phyloP scores from a whole-genome alignment of 2,113 vertebrate genomes.

The Ceyx margarethae region DNA sequence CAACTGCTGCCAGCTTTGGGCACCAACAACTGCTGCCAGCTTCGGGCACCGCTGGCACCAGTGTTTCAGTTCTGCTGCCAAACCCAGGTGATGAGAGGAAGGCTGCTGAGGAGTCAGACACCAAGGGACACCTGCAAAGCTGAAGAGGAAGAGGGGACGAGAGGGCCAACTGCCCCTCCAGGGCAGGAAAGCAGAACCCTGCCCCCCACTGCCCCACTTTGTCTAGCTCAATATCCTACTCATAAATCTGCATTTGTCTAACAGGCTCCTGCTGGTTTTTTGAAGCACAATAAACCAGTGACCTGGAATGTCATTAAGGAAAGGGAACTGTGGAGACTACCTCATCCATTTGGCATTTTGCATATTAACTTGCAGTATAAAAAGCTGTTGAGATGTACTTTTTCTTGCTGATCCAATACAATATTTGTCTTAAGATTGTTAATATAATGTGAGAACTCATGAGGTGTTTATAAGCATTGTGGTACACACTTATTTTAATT shows the following conservation, averaged over 20 bases:
- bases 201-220: background rate
- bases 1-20: background rate
- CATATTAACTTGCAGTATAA: background rate
- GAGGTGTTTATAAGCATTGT: background rate
- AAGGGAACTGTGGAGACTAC: background rate
- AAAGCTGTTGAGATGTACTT: background rate
- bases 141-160: background rate
- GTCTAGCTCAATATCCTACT: background rate
- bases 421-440: background rate
- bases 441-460: background rate
- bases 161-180: background rate
- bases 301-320: conserved; percentile 8
- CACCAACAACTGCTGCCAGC: background rate
- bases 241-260: background rate
- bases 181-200: background rate
- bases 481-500: background rate
- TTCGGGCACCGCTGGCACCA: background rate
- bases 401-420: background rate
- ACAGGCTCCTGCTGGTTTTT: background rate
- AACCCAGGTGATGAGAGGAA: background rate
- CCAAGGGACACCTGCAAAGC: background rate
- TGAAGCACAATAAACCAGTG: background rate
- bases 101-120: background rate
- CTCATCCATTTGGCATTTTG: conserved; percentile 17
- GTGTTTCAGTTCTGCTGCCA: background rate